Percentiles rank a stretch among this genome's conserved stretches.
phyloP scores from a whole-genome alignment of 2,888 invertebrate genomes.

The Nephrotoma flavescens region DNA sequence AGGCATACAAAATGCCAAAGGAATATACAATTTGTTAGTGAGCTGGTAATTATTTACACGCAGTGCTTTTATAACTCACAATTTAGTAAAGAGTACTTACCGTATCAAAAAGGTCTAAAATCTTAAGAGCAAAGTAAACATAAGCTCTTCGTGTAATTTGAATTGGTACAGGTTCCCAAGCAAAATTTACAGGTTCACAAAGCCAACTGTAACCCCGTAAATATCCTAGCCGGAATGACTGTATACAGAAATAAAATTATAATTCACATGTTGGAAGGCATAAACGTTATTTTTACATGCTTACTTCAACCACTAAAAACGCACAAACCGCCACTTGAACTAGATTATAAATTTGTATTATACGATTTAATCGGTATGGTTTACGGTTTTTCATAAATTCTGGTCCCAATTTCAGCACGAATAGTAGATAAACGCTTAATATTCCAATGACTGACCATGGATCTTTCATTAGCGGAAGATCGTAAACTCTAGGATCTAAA shows the following conservation, averaged over 20 bases:
- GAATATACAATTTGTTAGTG: neutral
- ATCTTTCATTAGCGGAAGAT: conserved; percentile 48
- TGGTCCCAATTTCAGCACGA: conserved; percentile 58
- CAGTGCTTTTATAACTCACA: neutral
- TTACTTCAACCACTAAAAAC: conserved; percentile 40
- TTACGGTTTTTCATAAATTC: conserved; percentile 48
- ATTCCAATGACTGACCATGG: conserved; percentile 45
- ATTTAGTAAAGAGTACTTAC: conserved; percentile 25
- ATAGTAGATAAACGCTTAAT: conserved; percentile 45
- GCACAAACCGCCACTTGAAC: conserved; percentile 45
- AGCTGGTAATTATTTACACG: neutral
- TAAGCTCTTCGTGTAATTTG: conserved; percentile 35
- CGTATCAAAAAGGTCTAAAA: conserved; percentile 56
- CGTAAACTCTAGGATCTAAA: conserved; percentile 46
- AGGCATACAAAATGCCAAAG: no score
- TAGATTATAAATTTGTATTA: conserved; percentile 52
- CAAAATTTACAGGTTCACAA: conserved; percentile 22
- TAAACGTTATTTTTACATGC: conserved; percentile 12
- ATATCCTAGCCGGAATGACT: conserved; percentile 10
- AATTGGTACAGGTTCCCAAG: conserved; percentile 26
- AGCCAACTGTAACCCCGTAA: conserved; percentile 18
- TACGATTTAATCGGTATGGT: conserved; percentile 46
- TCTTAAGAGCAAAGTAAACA: conserved; percentile 51
- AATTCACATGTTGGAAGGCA: neutral
- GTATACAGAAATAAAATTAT: neutral